Conservation (phyloP, 2,113 vertebrate genomes). For the Oenanthe oenanthe region DNA sequence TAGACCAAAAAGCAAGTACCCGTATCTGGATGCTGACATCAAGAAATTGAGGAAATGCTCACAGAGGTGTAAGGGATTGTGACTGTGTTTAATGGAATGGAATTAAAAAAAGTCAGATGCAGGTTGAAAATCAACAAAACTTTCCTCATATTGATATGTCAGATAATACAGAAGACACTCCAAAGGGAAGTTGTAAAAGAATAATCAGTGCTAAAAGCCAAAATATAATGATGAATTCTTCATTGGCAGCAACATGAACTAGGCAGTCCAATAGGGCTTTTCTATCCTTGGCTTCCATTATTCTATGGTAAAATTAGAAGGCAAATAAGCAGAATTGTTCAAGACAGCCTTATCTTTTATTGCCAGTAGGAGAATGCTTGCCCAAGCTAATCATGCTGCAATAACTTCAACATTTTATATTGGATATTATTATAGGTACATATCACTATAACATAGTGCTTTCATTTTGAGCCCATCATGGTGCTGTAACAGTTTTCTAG, state of each 20-base stretch:
- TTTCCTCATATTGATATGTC: neutral
- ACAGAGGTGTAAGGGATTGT: neutral
- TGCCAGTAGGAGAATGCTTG: conserved; percentile 51
- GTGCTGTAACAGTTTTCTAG: conserved; percentile 42
- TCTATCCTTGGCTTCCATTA: conserved; percentile 9
- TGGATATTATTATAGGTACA: conserved; percentile 69
- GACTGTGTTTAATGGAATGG: neutral
- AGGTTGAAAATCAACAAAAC: neutral
- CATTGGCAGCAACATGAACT: neutral
- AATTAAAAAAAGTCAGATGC: neutral
- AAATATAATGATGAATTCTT: neutral
- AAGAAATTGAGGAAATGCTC: neutral
- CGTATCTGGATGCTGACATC: neutral
- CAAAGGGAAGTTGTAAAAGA: neutral
- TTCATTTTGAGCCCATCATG: conserved; percentile 72
- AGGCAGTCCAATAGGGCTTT: neutral
- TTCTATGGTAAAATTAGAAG: conserved; percentile 48
- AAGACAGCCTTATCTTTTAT: conserved; percentile 55
- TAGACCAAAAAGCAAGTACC: neutral
- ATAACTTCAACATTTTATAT: conserved; percentile 55
- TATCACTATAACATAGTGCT: conserved; percentile 73
- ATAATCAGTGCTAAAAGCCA: neutral
- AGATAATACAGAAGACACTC: neutral
- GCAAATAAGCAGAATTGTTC: conserved; percentile 49
- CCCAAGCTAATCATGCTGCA: conserved; percentile 57